These are phyloP conservation scores for Falco concolor DNA, from an alignment of 2,797 vertebrate genomes.

Conservation along the genomic window DNA sequence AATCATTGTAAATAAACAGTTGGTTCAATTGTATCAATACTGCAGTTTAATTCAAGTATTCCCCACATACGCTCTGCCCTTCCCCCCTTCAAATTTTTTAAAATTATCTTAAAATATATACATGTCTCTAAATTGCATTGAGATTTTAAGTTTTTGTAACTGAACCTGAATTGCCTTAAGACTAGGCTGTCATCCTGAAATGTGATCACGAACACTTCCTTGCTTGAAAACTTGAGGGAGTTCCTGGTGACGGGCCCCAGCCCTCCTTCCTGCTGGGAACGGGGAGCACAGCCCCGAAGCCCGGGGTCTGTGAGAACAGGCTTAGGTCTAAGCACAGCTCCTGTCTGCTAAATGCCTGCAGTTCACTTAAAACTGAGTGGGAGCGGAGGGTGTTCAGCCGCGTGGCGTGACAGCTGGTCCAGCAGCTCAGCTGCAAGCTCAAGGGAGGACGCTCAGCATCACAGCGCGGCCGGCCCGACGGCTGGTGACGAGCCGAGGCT, in stretches of 20 bases:
- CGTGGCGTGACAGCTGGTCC: neutral
- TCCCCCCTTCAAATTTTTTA: neutral
- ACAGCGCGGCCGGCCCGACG: neutral
- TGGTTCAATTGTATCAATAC: conserved; percentile 28
- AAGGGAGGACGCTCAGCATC: neutral
- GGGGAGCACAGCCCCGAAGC: neutral
- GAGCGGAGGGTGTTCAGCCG: neutral
- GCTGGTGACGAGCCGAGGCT: neutral
- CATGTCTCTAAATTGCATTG: neutral
- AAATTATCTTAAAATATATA: neutral
- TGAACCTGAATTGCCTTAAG: neutral
- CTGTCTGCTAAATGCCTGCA: neutral
- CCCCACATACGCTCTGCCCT: neutral
- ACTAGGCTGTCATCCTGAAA: neutral
- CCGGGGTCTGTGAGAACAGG: neutral
- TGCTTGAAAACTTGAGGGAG: neutral
- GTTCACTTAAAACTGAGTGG: neutral
- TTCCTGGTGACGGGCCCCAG: neutral
- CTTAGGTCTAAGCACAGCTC: neutral
- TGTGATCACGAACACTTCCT: neutral
- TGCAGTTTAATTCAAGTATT: conserved; percentile 37
- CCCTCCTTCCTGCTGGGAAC: neutral
- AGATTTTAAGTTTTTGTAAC: neutral
- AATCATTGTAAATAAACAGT: conserved; percentile 58
- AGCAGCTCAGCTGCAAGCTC: neutral